phyloP scores from a whole-genome alignment of 2,888 invertebrate species.

The Cerastis leucographa region DNA sequence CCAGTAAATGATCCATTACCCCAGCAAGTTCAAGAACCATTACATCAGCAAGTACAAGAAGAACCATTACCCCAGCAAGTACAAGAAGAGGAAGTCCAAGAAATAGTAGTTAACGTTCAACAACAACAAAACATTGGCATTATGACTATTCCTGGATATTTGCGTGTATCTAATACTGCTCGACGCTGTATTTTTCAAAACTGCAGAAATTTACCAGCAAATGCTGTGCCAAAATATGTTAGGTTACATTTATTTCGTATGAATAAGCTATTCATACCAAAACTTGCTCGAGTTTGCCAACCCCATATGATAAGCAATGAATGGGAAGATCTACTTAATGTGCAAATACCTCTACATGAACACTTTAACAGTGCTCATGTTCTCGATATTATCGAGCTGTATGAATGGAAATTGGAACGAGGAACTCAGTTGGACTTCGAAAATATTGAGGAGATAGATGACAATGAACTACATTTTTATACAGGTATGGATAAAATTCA shows the following conservation, averaged over 20 bases:
- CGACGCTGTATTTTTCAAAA: conserved; percentile 4
- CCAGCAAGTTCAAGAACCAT: too few relatives aligned
- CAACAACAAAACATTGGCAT: conserved; percentile 18
- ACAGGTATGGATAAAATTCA: too few relatives aligned
- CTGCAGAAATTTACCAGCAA: conserved; percentile 5
- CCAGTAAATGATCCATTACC: too few relatives aligned
- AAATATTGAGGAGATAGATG: too few relatives aligned
- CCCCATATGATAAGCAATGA: conserved; percentile 16
- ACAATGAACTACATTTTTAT: too few relatives aligned
- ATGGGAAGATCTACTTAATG: conserved; percentile 19
- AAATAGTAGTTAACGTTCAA: conserved; percentile 18
- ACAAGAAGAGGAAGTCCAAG: conserved; percentile 14
- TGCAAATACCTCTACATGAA: not conserved
- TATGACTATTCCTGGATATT: conserved; percentile 21
- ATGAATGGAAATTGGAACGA: too few relatives aligned
- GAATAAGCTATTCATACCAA: conserved; percentile 13
- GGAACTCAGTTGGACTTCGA: too few relatives aligned
- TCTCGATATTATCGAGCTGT: too few relatives aligned
- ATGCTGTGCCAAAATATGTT: conserved; percentile 11
- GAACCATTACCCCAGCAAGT: conserved; percentile 16
- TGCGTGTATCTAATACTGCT: conserved; percentile 17
- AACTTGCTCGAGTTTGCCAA: conserved; percentile 29
- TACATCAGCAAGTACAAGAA: not conserved
- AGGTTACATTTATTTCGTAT: conserved; percentile 3
- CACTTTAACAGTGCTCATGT: too few relatives aligned